Conservation (phyloP, 2,888 invertebrate genomes). For the Drosophila mayaguana region DNA sequence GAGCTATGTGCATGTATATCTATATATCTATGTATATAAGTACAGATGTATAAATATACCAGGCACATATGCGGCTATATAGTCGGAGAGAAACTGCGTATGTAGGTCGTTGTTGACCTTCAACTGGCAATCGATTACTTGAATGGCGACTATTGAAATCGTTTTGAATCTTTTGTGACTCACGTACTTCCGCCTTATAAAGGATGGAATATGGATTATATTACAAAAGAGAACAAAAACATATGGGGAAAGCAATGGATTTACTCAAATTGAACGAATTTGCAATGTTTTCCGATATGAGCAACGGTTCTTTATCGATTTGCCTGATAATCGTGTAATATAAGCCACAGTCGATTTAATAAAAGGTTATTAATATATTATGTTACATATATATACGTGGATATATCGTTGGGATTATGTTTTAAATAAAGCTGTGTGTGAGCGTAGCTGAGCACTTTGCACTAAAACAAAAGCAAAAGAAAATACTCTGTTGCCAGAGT, state of each 20-base stretch:
- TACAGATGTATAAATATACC: constrained; percentile 3
- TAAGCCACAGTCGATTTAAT: constrained; percentile 7
- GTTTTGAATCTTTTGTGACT: constrained; percentile 7
- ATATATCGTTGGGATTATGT: constrained; percentile 3
- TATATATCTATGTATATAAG: constrained; percentile 7
- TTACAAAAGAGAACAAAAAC: not conserved
- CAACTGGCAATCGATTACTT: constrained; percentile 61
- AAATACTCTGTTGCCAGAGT: constrained; percentile 19
- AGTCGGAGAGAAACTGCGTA: constrained; percentile 40
- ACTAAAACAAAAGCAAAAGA: constrained; percentile 3
- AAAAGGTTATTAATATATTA: constrained; percentile 9
- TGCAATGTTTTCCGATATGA: not conserved
- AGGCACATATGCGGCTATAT: constrained; percentile 8
- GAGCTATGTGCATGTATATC: constrained; percentile 13
- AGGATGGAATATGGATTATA: not conserved
- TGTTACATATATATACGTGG: not conserved
- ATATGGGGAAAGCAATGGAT: not conserved
- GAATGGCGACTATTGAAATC: constrained; percentile 8
- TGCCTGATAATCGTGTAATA: not conserved
- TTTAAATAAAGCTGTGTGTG: constrained; percentile 13
- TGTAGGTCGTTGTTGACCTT: constrained; percentile 64
- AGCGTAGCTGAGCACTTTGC: constrained; percentile 5
- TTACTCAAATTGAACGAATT: not conserved
- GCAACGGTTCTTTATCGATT: not conserved
- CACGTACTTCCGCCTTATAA: constrained; percentile 41